Conservation (phyloP, 2,888 invertebrate genomes). For the Drosophila phalerata region DNA sequence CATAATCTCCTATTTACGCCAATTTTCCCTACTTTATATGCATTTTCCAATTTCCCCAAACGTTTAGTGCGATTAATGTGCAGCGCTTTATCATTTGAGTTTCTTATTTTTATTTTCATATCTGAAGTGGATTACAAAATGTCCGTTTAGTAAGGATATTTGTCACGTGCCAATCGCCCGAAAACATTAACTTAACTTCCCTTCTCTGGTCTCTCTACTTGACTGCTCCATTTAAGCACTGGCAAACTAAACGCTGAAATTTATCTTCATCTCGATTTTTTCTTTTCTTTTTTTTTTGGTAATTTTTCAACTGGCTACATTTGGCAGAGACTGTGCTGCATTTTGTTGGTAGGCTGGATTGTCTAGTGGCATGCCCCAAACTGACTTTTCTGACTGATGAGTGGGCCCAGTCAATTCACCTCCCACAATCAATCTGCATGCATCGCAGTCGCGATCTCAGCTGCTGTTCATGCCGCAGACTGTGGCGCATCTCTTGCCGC, state of each 20-base stretch:
- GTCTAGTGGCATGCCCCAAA: constrained; percentile 3
- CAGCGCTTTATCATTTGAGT: constrained; percentile 28
- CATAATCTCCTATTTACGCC: not conserved
- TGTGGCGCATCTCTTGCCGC: constrained; percentile 56
- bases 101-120: not conserved
- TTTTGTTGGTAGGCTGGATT: constrained; percentile 19
- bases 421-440: constrained; percentile 62
- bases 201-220: not conserved
- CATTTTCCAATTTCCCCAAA: not conserved
- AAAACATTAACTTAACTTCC: constrained; percentile 26
- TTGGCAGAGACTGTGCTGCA: constrained; percentile 44
- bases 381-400: constrained; percentile 23
- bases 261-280: not conserved
- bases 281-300: constrained; percentile 35
- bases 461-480: constrained; percentile 25
- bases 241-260: constrained; percentile 37
- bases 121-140: constrained; percentile 31
- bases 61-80: constrained; percentile 30
- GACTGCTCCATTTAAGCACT: constrained; percentile 12
- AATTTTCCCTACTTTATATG: not conserved
- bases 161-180: constrained; percentile 63
- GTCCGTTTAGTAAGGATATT: constrained; percentile 58
- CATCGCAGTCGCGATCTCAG: constrained; percentile 5
- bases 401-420: constrained; percentile 34
- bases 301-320: constrained; percentile 56